phyloP scores from a whole-genome alignment of 92 coral and sea anemone species.

The Actinostola sp. region DNA sequence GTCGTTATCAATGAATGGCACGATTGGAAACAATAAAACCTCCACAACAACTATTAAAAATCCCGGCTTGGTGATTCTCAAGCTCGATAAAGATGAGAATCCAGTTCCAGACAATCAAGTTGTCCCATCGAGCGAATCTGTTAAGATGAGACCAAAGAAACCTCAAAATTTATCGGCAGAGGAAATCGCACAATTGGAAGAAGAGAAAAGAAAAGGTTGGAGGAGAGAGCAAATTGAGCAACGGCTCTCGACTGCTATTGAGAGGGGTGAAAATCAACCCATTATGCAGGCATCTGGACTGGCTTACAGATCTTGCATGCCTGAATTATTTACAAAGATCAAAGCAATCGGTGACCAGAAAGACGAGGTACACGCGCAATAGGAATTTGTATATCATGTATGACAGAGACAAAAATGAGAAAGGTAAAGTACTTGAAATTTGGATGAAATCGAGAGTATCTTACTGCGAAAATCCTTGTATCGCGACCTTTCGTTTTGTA shows the following conservation, averaged over 20 bases:
- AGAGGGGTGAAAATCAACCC: conserved; percentile 27
- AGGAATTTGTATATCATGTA: too few species aligned
- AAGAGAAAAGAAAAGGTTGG: conserved; percentile 53
- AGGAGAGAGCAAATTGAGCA: conserved; percentile 64
- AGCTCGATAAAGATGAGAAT: neutral
- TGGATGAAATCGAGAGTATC: too few species aligned
- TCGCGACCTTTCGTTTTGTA: too few species aligned
- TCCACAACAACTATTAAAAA: neutral
- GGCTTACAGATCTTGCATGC: conserved; percentile 65
- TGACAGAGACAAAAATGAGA: too few species aligned
- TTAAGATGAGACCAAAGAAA: neutral
- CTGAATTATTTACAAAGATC: conserved; percentile 60
- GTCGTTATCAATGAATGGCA: neutral
- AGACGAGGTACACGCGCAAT: neutral
- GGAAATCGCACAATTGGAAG: conserved; percentile 25
- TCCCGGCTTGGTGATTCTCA: neutral
- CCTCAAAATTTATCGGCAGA: conserved; percentile 4
- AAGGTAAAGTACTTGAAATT: too few species aligned
- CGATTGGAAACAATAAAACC: neutral
- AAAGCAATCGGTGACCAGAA: conserved; percentile 30
- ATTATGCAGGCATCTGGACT: conserved; percentile 67
- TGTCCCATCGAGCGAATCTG: neutral
- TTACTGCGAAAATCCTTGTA: too few species aligned
- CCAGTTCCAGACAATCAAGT: neutral
- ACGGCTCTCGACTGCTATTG: conserved; percentile 32